Evolutionary conservation across 2,113 vertebrate species (phyloP).

Genomic region (Epinephelus fuscoguttatus): DNA sequence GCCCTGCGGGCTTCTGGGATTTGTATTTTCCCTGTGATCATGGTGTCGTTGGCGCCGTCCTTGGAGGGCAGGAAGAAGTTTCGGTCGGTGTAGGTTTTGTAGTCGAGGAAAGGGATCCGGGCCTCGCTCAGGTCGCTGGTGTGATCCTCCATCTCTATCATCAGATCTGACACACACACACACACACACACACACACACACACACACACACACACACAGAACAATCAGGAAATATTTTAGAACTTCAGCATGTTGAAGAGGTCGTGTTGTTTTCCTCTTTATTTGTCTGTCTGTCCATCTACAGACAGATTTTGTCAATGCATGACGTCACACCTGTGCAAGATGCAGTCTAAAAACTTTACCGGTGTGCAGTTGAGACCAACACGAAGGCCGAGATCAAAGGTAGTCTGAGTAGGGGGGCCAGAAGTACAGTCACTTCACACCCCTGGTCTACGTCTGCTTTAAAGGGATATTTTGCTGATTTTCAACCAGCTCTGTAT

Average conservation of each 20-base stretch:
- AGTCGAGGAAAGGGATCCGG: constrained; percentile 94
- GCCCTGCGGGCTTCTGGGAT: constrained; percentile 90
- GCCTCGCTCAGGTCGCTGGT: constrained; percentile 94
- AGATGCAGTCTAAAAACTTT: too few relatives aligned
- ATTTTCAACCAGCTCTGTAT: too few relatives aligned
- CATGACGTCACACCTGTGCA: too few relatives aligned
- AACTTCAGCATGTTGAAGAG: neutral
- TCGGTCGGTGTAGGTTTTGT: constrained; percentile 95
- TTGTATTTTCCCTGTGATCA: constrained; percentile 92
- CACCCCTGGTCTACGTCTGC: too few relatives aligned
- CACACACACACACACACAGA: too few relatives aligned
- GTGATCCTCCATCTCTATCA: constrained; percentile 99
- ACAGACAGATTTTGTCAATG: too few relatives aligned
- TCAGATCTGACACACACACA: constrained; percentile 86
- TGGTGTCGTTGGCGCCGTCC: constrained; percentile 92
- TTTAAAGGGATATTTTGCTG: too few relatives aligned
- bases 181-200: neutral
- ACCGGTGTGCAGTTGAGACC: neutral
- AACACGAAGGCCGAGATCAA: too few relatives aligned
- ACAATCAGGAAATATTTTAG: neutral
- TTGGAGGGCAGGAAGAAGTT: constrained; percentile 97
- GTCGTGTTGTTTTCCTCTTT: too few relatives aligned
- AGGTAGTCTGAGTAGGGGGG: too few relatives aligned
- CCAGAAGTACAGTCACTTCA: too few relatives aligned
- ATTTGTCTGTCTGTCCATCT: too few relatives aligned